Evolutionary conservation across 2,113 vertebrate genomes (phyloP), one percentile per base, ranked within the genome.

Genomic region (Etia nguti): DNA sequence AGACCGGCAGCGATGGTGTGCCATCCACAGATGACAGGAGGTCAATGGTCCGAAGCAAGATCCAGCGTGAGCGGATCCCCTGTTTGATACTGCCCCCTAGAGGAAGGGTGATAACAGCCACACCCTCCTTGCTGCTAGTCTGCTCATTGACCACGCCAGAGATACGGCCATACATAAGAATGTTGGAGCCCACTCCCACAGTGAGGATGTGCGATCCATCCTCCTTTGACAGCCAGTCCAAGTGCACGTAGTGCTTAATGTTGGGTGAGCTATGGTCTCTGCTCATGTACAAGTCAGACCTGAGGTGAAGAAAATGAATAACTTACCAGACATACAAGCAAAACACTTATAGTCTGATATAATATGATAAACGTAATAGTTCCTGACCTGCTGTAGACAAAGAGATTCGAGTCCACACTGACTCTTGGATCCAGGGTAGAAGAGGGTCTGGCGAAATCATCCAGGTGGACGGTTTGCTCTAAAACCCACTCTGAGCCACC

Each of bases 161-260:
- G 89, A 99, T 97, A 7, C 99, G 97, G 16, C 99, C 99, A 0
- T 98, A 99, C 98, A 99, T 99, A 83, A 99, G 98, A 89, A 99
- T 99, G 93, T 98, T 98, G 88, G 99, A 98, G 81, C 99, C 99
- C 10, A 99, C 98, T 7, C 98, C 98, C 46, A 99, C 98, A 1
- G 99, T 99, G 84, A 99, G 96, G 91, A 99, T 98, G 92, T 99
- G 98, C 6, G 98, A 99, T 13, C 98, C 98, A 48, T 99, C 99
- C 96, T 99, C 99, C 94, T 99, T 99, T 13, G 99, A 99, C 62
- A 99, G 97, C 99, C 99, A 99, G 94, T 99, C 99, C 94, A 99
- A 96, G 92, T 99, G 98, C 38, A 99, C 97, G 57, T 99, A 97
- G 95, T 99, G 98, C 91, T 99, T 99, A 91, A 99, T 98, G 89